Evolutionary conservation across 2,888 invertebrate genomes (phyloP).

Genomic region (Campoplex nolae): DNA sequence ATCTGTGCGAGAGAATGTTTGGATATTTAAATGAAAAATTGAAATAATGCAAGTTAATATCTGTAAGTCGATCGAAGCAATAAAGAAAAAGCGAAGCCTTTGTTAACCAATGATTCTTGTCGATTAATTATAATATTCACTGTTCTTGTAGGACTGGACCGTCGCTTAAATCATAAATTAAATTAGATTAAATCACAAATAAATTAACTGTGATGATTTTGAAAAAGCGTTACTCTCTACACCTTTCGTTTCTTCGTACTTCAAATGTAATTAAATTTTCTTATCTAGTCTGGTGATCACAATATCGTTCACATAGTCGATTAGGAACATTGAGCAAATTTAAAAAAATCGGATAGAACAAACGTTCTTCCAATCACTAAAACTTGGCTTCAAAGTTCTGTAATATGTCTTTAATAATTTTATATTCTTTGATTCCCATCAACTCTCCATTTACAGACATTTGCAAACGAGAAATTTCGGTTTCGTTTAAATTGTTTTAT

Average conservation of each 20-base stretch:
- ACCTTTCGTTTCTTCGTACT: background rate
- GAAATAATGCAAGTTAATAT: constrained; percentile 61
- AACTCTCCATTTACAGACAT: background rate
- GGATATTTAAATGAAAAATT: constrained; percentile 58
- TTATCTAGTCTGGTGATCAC: background rate
- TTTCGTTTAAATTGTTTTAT: background rate
- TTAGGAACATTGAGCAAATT: background rate
- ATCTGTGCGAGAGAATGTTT: constrained; percentile 61
- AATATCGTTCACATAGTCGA: background rate
- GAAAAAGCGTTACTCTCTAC: background rate
- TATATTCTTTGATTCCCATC: background rate
- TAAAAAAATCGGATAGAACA: background rate
- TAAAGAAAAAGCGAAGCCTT: constrained; percentile 57
- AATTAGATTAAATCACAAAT: background rate
- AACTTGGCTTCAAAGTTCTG: background rate
- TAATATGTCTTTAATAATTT: background rate
- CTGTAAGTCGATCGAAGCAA: constrained; percentile 56
- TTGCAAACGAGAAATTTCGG: background rate
- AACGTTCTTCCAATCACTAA: no score
- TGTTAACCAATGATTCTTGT: constrained; percentile 53
- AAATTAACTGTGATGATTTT: background rate
- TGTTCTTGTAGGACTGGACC: background rate
- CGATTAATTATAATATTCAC: background rate
- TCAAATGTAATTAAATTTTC: background rate
- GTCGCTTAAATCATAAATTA: background rate